Percentiles rank a stretch among this genome's conserved stretches.
Evolutionary conservation across 2,888 invertebrate species (phyloP).

Genomic region (Aphidius colemani): DNA sequence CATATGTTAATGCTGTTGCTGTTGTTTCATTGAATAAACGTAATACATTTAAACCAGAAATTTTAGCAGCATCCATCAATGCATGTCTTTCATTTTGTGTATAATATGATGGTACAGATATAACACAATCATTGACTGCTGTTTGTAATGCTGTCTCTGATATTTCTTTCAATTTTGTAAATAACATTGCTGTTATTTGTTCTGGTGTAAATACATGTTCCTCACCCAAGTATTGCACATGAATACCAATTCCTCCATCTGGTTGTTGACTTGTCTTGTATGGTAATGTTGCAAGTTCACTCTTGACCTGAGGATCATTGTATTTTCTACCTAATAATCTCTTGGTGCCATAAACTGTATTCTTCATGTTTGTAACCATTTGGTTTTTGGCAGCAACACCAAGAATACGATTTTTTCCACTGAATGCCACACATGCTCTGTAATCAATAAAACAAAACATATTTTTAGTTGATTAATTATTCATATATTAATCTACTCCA

Average conservation of each 20-base stretch:
- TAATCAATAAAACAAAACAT: slow-evolving; percentile 44
- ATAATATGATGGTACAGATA: slow-evolving; percentile 91
- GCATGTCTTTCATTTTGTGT: slow-evolving; percentile 94
- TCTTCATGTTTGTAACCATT: slow-evolving; percentile 95
- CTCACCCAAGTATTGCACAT: slow-evolving; percentile 85
- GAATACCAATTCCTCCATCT: slow-evolving; percentile 84
- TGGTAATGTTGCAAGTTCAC: slow-evolving; percentile 79
- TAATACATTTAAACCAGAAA: slow-evolving; percentile 92
- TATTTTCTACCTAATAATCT: slow-evolving; percentile 88
- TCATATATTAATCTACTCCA: no score
- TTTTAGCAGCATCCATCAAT: slow-evolving; percentile 86
- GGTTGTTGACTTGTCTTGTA: slow-evolving; percentile 76
- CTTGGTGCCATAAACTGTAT: slow-evolving; percentile 94
- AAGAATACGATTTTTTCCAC: slow-evolving; percentile 87
- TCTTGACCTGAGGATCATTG: slow-evolving; percentile 85
- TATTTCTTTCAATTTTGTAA: slow-evolving; percentile 94
- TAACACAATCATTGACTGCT: slow-evolving; percentile 92
- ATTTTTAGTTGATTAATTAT: no score
- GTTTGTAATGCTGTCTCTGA: slow-evolving; percentile 86
- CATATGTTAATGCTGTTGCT: slow-evolving; percentile 94
- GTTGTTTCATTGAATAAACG: slow-evolving; percentile 97
- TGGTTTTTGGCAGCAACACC: slow-evolving; percentile 98
- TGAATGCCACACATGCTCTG: slow-evolving; percentile 96
- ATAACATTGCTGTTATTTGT: slow-evolving; percentile 94
- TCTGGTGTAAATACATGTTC: slow-evolving; percentile 86